Evolutionary conservation across 2,113 vertebrate species (phyloP).

Genomic region (Embiotoca jacksoni): DNA sequence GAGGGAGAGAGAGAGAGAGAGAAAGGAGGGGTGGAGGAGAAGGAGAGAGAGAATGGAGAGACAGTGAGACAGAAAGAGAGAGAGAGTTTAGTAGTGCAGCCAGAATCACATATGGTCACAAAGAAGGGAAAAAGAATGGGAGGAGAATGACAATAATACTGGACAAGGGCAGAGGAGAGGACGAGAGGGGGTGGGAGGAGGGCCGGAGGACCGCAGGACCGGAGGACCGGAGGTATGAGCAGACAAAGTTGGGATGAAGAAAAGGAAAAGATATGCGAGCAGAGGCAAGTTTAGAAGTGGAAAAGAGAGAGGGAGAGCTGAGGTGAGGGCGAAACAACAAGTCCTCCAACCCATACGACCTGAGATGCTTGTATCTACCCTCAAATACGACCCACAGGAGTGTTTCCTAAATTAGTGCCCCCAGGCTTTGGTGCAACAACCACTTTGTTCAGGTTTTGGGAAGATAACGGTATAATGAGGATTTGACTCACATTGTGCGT

Average conservation of each 20-base stretch:
- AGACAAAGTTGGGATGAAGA: background rate
- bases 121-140: constrained; percentile 15
- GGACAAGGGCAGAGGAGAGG: constrained; percentile 15
- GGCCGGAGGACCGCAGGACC: background rate
- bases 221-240: constrained; percentile 1
- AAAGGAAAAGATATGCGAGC: background rate
- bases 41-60: constrained; percentile 64
- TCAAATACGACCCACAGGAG: too few species aligned
- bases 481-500: too few species aligned
- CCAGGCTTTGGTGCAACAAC: too few species aligned
- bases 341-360: too few species aligned
- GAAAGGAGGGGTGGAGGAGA: constrained; percentile 38
- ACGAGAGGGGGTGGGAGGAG: background rate
- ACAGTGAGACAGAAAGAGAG: constrained; percentile 52
- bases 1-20: constrained; percentile 23
- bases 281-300: background rate
- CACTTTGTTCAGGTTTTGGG: too few species aligned
- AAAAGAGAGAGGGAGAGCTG: background rate
- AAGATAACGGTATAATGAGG: too few species aligned
- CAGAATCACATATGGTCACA: constrained; percentile 35
- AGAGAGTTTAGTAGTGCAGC: constrained; percentile 44
- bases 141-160: constrained; percentile 21
- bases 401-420: too few species aligned
- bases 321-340: background rate
- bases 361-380: too few species aligned